Base-by-base conservation (phyloP, 2,888 invertebrate genomes). In the Cepaea hortensis region DNA sequence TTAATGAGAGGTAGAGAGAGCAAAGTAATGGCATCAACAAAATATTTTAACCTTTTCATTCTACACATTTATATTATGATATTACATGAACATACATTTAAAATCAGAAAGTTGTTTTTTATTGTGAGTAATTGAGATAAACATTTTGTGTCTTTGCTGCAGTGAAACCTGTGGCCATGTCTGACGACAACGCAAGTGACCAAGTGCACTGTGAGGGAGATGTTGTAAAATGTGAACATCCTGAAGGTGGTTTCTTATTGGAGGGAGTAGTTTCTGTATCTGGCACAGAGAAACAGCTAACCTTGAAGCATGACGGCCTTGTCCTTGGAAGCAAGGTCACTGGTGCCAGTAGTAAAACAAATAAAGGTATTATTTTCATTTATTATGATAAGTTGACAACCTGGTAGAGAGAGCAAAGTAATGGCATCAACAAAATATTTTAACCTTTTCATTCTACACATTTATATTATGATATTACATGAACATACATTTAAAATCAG, bases 211-310 rank as follows among this genome's bases (percentile, higher is more conserved):
- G n/a, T 61, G 61, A 50, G 23, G 77, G 77, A 61, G 55, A 77
- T 18, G 2, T 5, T 77, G 23, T 11, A 6, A n/a, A 9, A 9
- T n/a, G 9, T 9, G 77, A 77, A n/a, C 13, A 77, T 23, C 7
- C 55, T 18, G 62, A 79, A 79, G 46, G 50, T 9, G 70, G 50
- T 68, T n/a, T 70, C 46, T 6, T 70, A 68, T 70, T 81, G 20
- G 81, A 81, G 23, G 81, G 68, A 68, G 3, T 23, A 13, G 70
- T 81, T 70, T 50, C 68, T 18, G 81, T 81, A 18, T 68, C 81
- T 70, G 70, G 81, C 48, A 81, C 20, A 48, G 81, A 81, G 81
- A 61, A 68, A 81, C 81, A 48, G 11, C 18, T 81, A 68, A 81
- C 68, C 4, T 13, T 81, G n/a, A 81, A 11, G 48, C 70, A 48